phyloP scores from a whole-genome alignment of 2,113 vertebrate genomes.

The Phaethornis superciliosus region DNA sequence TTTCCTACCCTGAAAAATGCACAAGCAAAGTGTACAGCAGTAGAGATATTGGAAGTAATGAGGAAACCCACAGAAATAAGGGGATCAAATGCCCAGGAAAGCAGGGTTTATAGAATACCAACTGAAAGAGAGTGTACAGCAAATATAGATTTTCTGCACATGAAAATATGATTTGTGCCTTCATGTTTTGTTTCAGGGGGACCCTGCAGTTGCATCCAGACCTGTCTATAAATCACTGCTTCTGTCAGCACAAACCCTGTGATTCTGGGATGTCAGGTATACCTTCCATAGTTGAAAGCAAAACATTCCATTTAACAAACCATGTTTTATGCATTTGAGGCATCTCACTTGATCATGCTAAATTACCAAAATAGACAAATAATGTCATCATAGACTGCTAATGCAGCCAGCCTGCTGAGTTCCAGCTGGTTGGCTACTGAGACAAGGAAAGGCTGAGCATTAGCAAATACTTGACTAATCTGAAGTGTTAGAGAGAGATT shows the following conservation, averaged over 20 bases:
- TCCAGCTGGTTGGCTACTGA: neutral
- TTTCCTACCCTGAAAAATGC: neutral
- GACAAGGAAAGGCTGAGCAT: neutral
- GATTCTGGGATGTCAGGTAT: neutral
- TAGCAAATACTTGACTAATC: neutral
- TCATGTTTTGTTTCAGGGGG: neutral
- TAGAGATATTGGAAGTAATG: neutral
- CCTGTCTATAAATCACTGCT: neutral
- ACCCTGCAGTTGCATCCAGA: neutral
- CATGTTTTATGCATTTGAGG: neutral
- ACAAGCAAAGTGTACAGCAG: neutral
- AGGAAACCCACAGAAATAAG: neutral
- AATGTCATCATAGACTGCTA: neutral
- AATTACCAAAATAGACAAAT: neutral
- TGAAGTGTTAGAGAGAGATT: neutral
- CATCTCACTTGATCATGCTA: neutral
- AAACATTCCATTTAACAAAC: neutral
- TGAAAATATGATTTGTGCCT: neutral
- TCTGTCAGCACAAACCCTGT: neutral
- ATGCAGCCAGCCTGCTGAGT: neutral
- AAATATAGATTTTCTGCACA: fast-evolving
- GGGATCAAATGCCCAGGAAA: neutral
- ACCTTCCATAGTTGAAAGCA: neutral
- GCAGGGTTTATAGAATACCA: neutral
- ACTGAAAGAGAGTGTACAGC: neutral